Evolutionary conservation across 2,888 invertebrate genomes (phyloP).

Genomic region (Leptinotarsa peninsularis): DNA sequence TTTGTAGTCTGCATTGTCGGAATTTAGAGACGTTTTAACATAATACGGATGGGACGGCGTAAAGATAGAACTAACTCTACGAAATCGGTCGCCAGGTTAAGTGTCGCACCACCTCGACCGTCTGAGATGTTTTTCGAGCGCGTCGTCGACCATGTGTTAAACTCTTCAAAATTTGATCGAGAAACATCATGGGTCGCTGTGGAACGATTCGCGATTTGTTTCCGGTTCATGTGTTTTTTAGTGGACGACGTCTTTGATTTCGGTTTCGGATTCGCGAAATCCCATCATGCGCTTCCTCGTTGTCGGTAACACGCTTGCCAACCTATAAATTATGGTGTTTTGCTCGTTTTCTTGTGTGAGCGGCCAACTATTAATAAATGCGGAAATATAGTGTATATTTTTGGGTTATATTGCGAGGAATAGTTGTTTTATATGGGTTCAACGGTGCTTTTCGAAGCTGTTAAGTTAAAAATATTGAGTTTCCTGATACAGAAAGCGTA

Average conservation of each 20-base stretch:
- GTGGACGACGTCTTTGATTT: not conserved
- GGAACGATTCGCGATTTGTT: constrained; percentile 12
- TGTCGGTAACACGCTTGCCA: not conserved
- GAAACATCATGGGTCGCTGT: constrained; percentile 18
- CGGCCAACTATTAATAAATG: constrained; percentile 12
- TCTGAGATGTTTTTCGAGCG: constrained; percentile 13
- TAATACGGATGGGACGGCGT: constrained; percentile 32
- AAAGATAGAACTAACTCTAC: constrained; percentile 40
- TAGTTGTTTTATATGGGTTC: not conserved
- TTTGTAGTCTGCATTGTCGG: constrained; percentile 41
- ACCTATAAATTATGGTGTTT: constrained; percentile 8
- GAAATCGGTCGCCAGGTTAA: constrained; percentile 27
- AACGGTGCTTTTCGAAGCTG: not conserved
- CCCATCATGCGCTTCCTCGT: not conserved
- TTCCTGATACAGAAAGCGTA: not conserved
- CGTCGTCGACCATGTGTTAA: constrained; percentile 35
- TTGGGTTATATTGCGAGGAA: constrained; percentile 17
- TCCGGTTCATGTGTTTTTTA: not conserved
- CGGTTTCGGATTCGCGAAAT: not conserved
- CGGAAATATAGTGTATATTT: constrained; percentile 15
- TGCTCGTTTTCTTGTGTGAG: constrained; percentile 4
- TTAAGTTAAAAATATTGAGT: not conserved
- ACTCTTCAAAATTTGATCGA: constrained; percentile 29
- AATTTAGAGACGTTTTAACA: constrained; percentile 39
- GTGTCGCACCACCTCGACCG: constrained; percentile 28